These are phyloP conservation scores for Ctenoplectra terminalis DNA, from an alignment of 1,140 invertebrate genomes.

Conservation along the genomic window DNA sequence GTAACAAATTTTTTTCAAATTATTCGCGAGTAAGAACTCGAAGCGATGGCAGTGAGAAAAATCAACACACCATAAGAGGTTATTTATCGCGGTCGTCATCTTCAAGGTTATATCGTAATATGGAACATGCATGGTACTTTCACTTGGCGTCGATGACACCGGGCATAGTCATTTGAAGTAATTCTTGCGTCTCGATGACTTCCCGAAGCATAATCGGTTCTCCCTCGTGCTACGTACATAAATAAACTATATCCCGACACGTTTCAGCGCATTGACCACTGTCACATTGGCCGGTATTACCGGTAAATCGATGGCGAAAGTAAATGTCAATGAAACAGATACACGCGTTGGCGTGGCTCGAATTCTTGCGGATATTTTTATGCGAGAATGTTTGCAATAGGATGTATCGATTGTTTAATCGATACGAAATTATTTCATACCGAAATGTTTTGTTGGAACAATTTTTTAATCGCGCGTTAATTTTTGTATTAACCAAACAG, in stretches of 20 bases:
- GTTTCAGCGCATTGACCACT: background rate
- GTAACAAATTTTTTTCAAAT: background rate
- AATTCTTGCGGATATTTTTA: background rate
- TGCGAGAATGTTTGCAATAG: background rate
- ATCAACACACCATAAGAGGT: conserved; percentile 30
- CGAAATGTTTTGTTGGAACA: no score
- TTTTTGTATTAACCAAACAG: no score
- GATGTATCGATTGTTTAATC: background rate
- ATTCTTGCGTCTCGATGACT: conserved; percentile 31
- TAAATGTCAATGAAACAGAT: conserved; percentile 42
- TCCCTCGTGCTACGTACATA: background rate
- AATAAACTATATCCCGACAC: background rate
- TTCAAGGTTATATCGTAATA: conserved; percentile 56
- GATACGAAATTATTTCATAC: background rate
- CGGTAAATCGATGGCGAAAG: conserved; percentile 43
- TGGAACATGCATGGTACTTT: conserved; percentile 34
- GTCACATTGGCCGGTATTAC: conserved; percentile 24
- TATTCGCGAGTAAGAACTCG: background rate
- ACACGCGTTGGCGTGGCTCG: conserved; percentile 37
- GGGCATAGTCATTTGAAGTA: background rate
- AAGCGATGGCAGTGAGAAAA: background rate
- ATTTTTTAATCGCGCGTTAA: no score
- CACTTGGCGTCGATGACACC: conserved; percentile 38
- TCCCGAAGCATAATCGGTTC: conserved; percentile 21
- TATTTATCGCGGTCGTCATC: conserved; percentile 37